These are phyloP conservation scores for Columba livia DNA, from an alignment of 2,113 vertebrate genomes.

Conservation along the genomic window DNA sequence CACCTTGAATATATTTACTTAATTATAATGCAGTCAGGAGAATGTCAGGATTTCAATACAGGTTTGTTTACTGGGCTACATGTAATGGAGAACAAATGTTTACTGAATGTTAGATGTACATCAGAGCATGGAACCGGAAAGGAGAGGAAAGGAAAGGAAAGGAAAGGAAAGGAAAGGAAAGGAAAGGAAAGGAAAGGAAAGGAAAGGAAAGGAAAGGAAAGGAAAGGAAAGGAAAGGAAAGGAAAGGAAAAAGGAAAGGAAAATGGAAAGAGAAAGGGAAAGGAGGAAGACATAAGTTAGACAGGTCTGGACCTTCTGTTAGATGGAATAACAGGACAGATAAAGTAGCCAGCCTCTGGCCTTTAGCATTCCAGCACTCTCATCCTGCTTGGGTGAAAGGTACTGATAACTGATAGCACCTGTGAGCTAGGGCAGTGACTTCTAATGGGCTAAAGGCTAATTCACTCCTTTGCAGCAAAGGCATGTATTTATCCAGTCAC, in stretches of 20 bases:
- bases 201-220: no score
- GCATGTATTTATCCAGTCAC: neutral
- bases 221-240: neutral
- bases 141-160: no score
- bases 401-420: neutral
- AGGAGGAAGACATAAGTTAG: neutral
- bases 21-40: neutral
- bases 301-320: neutral
- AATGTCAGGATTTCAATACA: neutral
- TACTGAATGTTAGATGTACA: neutral
- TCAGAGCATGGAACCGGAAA: neutral
- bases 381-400: neutral
- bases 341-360: neutral
- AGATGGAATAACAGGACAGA: neutral
- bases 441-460: neutral
- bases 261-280: neutral
- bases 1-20: neutral
- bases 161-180: fast-evolving
- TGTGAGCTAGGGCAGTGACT: neutral
- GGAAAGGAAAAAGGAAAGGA: neutral
- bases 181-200: neutral
- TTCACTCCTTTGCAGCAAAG: neutral
- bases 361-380: neutral
- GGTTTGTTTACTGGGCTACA: neutral
- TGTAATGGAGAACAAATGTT: neutral